Base-by-base conservation (phyloP, 2,113 vertebrate species). In the Entelurus aequoreus region DNA sequence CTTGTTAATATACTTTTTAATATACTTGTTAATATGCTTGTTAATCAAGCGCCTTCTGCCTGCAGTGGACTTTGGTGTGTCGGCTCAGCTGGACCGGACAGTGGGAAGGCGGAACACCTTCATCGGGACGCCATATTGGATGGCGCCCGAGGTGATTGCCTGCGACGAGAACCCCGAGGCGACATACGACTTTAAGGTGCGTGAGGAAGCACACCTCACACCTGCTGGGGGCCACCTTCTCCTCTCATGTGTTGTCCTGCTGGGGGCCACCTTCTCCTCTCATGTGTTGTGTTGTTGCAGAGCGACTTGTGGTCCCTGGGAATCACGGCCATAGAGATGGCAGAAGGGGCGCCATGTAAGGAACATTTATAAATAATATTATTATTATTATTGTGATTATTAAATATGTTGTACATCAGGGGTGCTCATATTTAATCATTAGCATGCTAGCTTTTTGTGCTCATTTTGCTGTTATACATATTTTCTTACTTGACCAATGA, bases 111-210 rank as follows among this genome's bases (percentile, higher is more conserved):
- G 93, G 64, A 95, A 94, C 83, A 96, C 94, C 0, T 95, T 96
- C 77, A 96, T 96, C 3, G 94, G 94, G 58, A 96, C 94, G 7
- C 94, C 94, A 0, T 95, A 94, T 68, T 96, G 94, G 94, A 96
- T 96, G 94, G 94, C 94, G 0, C 94, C 94, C 0, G 94, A 96
- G 72, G 94, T 96, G 75, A 96, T 96, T 0, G 92, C 93, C 51
- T 96, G 94, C 38, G 92, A 96, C 0, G 92, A 94, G 77, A 94
- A 95, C 71, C 91, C 94, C 0, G 89, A 93, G 0, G 92, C 93
- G 62, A 94, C 93, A 0, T 96, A 96, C 0, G 93, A 95, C 80
- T 95, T 91, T 76, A 91, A 94, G 91, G 94, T 96, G 53, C 62
- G 40, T 60, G 54, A 11, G 0, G 62, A 74, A 40, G 13, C 12